Conservation (phyloP, 2,888 invertebrate species). For the Trypoxylon attenuatum region DNA sequence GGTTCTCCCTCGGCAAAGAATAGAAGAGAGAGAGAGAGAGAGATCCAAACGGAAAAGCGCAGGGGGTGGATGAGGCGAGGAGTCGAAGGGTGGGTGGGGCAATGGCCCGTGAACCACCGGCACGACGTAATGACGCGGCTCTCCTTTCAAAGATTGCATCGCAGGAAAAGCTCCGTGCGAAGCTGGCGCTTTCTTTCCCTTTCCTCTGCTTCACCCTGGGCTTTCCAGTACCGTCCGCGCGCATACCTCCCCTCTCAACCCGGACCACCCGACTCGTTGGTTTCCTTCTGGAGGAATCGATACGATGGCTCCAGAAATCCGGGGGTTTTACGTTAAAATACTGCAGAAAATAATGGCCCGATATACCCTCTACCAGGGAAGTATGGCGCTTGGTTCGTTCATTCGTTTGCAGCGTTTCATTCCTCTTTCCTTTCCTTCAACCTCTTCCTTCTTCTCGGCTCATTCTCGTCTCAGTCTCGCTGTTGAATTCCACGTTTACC, state of each 20-base stretch:
- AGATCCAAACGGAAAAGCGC: slow-evolving; percentile 50
- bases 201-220: slow-evolving; percentile 38
- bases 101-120: slow-evolving; percentile 74
- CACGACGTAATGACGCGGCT: slow-evolving; percentile 73
- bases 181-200: slow-evolving; percentile 55
- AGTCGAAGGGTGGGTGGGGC: slow-evolving; percentile 61
- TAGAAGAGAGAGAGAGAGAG: slow-evolving; percentile 56
- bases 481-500: slow-evolving; percentile 1
- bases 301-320: slow-evolving; percentile 68
- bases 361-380: slow-evolving; percentile 47
- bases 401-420: slow-evolving; percentile 29
- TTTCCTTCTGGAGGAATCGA: slow-evolving; percentile 62
- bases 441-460: slow-evolving; percentile 20
- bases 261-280: slow-evolving; percentile 45
- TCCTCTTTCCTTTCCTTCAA: slow-evolving; percentile 5
- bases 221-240: slow-evolving; percentile 14
- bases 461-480: slow-evolving; percentile 14
- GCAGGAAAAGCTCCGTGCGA: slow-evolving; percentile 70
- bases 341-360: slow-evolving; percentile 64
- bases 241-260: background rate
- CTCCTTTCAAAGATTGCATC: slow-evolving; percentile 75
- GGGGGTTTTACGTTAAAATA: slow-evolving; percentile 68
- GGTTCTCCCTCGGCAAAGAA: slow-evolving; percentile 46
- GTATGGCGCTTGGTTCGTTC: slow-evolving; percentile 33
- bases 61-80: slow-evolving; percentile 48